Base-by-base conservation (phyloP, 1,140 invertebrate genomes). In the Andricus grossulariae region DNA sequence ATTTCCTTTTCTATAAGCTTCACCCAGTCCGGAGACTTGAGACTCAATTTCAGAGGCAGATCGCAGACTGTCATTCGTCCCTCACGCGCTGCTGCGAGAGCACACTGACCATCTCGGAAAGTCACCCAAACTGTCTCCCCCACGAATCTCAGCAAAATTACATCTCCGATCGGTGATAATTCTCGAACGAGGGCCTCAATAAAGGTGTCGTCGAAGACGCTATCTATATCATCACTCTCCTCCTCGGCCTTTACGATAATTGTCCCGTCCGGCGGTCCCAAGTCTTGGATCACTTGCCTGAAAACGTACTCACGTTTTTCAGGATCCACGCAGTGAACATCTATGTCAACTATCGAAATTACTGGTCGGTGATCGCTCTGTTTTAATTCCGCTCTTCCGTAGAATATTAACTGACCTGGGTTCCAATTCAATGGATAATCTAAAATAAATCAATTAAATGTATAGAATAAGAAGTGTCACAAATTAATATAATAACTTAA, bases 311-410 rank as follows among this genome's bases (percentile, higher is more conserved):
- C 92, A 15, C 97, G 93, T 82, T 94, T 94, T 13, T 94, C 92
- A 25, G 94, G 93, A 86, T 97, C 94, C 0, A 98, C 95, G 85
- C 94, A 93, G 80, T 96, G 92, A 4, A 97, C 94, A 83, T 99
- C 97, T 21, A 98, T 93, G 91, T 99, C 97, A 82, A 99, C 94
- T 50, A 97, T 93, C 2, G 95, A 96, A 80, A 98, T 95, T 0
- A 99, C 98, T 13, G 98, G 98, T 75, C 98, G 93, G 92, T 99
- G 99, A 92, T 99, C 99, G 87, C 98, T 99, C 87, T 99, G 98
- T 90, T 99, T 99, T 60, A 99, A 92, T 90, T 99, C 98, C 8
- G 97, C 96, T 80, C 97, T 92, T 0, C 98, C 97, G 89, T 99
- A 99, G 90, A 97, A 94, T 16, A 98, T 90, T 54, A 98, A 92